phyloP scores from a whole-genome alignment of 2,888 invertebrate genomes.

The Congeria kusceri region DNA sequence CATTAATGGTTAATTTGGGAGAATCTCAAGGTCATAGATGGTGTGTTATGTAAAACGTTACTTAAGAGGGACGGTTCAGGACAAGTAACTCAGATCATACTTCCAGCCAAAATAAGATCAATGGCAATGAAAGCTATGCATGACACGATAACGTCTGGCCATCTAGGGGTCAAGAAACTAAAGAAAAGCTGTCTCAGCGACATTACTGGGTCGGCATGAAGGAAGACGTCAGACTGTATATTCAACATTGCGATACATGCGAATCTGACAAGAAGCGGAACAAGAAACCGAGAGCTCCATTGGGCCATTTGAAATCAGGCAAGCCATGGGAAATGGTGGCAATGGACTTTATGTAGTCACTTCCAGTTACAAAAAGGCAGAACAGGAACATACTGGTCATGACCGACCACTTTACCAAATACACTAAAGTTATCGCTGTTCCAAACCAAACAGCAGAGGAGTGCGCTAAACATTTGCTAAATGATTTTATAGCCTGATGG shows the following conservation, averaged over 20 bases:
- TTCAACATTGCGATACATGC: not conserved
- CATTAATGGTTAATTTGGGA: too few relatives aligned
- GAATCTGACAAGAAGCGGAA: not conserved
- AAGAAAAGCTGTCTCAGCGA: not conserved
- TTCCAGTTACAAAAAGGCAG: constrained; percentile 4
- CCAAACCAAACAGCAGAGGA: constrained; percentile 21
- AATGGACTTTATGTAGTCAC: constrained; percentile 6
- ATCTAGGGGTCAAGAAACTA: constrained; percentile 12
- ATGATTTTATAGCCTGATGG: constrained; percentile 29
- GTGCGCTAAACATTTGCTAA: constrained; percentile 21
- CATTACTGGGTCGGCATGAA: constrained; percentile 5
- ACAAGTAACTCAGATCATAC: too few relatives aligned
- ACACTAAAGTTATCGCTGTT: not conserved
- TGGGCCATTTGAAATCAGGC: constrained; percentile 24
- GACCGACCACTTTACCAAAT: constrained; percentile 21
- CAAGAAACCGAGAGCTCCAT: not conserved
- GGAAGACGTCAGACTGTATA: not conserved
- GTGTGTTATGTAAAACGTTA: too few relatives aligned
- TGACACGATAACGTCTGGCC: not conserved
- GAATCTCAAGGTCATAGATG: too few relatives aligned
- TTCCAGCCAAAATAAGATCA: too few relatives aligned
- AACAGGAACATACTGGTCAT: constrained; percentile 9
- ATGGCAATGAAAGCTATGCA: not conserved
- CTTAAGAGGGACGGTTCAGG: too few relatives aligned
- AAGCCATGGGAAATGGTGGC: constrained; percentile 30